Evolutionary conservation across 2,113 vertebrate species (phyloP).

Genomic region (Xerus inauris): DNA sequence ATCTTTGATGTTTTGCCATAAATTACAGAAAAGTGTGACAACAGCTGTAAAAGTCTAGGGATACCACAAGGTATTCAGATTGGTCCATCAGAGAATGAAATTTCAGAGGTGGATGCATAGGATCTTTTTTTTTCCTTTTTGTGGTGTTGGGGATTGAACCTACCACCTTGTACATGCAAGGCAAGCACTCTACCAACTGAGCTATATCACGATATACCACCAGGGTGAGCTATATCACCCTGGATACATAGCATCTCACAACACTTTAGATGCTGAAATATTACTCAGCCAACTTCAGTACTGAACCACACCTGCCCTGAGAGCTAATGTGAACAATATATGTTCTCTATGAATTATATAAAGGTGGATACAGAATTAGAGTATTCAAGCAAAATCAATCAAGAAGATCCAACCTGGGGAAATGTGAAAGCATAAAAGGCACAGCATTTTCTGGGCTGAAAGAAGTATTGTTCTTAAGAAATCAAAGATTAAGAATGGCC

Average conservation of each 20-base stretch:
- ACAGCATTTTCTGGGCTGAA: neutral
- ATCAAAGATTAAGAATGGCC: neutral
- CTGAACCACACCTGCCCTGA: neutral
- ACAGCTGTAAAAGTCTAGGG: neutral
- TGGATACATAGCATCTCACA: neutral
- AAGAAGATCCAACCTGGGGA: neutral
- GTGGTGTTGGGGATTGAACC: no score
- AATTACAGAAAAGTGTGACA: neutral
- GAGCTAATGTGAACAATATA: neutral
- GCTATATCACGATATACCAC: no score
- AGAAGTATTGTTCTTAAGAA: neutral
- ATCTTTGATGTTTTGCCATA: neutral
- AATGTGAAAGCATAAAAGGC: neutral
- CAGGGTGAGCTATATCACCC: no score
- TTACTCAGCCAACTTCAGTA: neutral
- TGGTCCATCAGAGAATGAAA: neutral
- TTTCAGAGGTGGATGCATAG: neutral
- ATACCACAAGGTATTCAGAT: neutral
- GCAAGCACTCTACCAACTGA: no score
- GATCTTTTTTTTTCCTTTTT: no score
- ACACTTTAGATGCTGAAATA: neutral
- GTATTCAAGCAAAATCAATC: neutral
- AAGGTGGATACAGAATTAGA: neutral
- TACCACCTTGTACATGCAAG: no score
- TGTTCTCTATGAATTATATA: neutral